Evolutionary conservation across 2,888 invertebrate species (phyloP), one percentile per base, ranked within the genome.

Genomic region (Hyposoter dolosus): DNA sequence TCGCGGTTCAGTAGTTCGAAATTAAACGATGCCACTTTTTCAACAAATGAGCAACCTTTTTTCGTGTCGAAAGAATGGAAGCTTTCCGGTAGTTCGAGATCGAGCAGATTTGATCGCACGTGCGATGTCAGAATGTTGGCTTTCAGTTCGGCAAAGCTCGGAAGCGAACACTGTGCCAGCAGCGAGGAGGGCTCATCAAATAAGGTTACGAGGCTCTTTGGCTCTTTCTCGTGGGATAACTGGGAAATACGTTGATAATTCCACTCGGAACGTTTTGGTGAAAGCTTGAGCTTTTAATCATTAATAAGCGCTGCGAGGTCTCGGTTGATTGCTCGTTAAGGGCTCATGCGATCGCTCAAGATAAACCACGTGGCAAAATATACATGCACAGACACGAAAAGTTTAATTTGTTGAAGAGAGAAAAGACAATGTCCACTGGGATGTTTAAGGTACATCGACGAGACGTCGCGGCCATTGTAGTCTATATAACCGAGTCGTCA

Each of bases 151-250:
- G 1, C 28, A 60, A 15, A 60, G 28, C 12, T 60, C 15, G 28
- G 15, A 15, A 28, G 60, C 60, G 10, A 23, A 5, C 60, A 28
- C 15, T 28, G 28, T 28, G 28, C 28, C 28, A 28, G 23, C 12
- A 56, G 4, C 12, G 17, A 28, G 3, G 60, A 78, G 83, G 47
- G n/a, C 53, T 40, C 47, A 47, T 81, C 72, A 75, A 79, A 77
- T 85, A 65, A 72, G 76, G 80, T 85, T 80, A 80, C 79, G 79
- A 85, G 71, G 56, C 56, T 79, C 53, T 71, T 63, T 69, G 28
- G 74, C 43, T 23, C 19, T 9, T 28, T 45, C 28, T 47, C n/a
- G 17, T 28, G 23, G n/a, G 28, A n/a, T n/a, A 12, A 23, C 65
- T 47, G n/a, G n/a, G 50, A 56, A 7, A 40, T 47, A 75, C 78